Evolutionary conservation across 2,113 vertebrate genomes (phyloP).

Genomic region (Odobenus rosmarus): DNA sequence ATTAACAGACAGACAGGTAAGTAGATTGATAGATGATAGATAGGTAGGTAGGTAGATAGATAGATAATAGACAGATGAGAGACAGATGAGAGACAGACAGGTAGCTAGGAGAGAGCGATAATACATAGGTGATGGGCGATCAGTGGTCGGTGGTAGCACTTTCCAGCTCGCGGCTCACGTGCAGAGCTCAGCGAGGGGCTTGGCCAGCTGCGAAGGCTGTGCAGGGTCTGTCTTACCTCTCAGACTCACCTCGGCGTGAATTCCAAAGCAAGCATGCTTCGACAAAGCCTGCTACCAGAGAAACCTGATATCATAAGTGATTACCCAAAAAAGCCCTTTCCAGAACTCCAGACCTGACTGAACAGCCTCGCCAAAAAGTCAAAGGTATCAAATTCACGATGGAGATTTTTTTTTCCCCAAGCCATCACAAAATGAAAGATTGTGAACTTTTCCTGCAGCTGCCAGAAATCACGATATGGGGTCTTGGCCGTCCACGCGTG

Average conservation of each 20-base stretch:
- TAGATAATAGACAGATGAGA: background rate
- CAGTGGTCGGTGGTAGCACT: background rate
- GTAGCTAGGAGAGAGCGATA: background rate
- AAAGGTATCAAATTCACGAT: background rate
- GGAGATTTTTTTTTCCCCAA: background rate
- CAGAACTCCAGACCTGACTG: background rate
- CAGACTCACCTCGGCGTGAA: background rate
- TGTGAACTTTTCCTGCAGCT: background rate
- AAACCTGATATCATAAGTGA: too few relatives aligned
- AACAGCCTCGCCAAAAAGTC: background rate
- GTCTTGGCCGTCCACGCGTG: rapidly evolving
- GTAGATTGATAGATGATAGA: background rate
- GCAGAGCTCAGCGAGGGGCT: background rate
- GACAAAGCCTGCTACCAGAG: background rate
- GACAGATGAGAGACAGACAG: background rate
- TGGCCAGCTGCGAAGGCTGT: background rate
- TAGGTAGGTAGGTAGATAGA: background rate
- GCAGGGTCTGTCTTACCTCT: background rate
- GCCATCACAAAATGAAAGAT: background rate
- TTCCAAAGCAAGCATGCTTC: background rate
- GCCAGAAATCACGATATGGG: rapidly evolving
- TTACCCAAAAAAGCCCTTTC: background rate
- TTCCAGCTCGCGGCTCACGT: background rate
- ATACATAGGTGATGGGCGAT: rapidly evolving
- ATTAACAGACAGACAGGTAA: background rate